Conservation (phyloP, 1,140 invertebrate species). For the Subanguina moxae region DNA sequence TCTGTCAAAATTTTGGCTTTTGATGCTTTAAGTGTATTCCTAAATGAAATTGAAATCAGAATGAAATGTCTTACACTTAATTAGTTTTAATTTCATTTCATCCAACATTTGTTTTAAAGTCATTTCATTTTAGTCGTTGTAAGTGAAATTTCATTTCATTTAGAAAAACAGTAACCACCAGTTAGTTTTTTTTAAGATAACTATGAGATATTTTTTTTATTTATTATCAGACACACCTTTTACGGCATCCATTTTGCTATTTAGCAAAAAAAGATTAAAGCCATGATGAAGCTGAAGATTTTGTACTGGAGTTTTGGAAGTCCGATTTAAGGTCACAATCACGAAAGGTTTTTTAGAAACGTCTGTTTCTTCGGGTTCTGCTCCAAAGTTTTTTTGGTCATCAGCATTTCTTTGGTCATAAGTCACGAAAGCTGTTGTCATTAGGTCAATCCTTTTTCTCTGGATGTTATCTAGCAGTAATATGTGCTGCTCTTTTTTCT, state of each 20-base stretch:
- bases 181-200: no score
- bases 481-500: conserved; percentile 16
- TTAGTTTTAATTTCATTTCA: no score
- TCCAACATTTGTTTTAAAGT: no score
- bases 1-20: no score
- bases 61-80: no score
- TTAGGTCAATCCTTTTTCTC: conserved; percentile 31
- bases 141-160: no score
- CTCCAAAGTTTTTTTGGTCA: neutral
- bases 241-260: conserved; percentile 44
- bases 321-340: conserved; percentile 38
- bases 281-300: conserved; percentile 43
- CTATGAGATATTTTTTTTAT: no score
- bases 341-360: conserved; percentile 18
- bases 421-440: conserved; percentile 29
- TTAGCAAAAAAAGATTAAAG: conserved; percentile 35
- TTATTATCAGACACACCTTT: no score
- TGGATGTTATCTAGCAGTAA: conserved; percentile 43
- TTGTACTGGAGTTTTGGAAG: conserved; percentile 30
- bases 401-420: conserved; percentile 21
- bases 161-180: no score
- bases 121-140: no score
- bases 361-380: neutral
- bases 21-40: no score
- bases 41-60: no score